A percentile compares a stretch with the other conserved stretches of the same genome.
These are phyloP conservation scores for Bilobella aurantiaca DNA, from an alignment of 1,140 invertebrate species.

Conservation along the genomic window DNA sequence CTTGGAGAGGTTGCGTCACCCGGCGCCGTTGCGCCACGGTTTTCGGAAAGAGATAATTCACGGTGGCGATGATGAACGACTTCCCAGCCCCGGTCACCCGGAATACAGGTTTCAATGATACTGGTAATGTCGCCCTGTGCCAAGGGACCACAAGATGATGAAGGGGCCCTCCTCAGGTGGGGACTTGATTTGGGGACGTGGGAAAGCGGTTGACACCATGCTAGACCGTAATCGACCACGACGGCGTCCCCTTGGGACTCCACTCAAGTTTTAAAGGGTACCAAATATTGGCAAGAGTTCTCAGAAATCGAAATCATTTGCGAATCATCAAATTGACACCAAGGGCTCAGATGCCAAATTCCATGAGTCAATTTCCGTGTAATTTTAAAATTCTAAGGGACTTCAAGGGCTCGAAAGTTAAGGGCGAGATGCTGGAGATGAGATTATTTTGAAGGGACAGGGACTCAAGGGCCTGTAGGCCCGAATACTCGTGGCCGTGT, in stretches of 20 bases:
- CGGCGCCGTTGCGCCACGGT: neutral
- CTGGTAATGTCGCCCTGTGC: neutral
- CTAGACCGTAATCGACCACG: slow-evolving; percentile 60
- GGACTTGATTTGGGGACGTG: neutral
- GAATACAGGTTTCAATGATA: slow-evolving; percentile 16
- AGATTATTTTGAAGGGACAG: slow-evolving; percentile 79
- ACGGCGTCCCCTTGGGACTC: slow-evolving; percentile 66
- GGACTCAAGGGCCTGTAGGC: slow-evolving; percentile 64
- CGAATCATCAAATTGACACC: slow-evolving; percentile 57
- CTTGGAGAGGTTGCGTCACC: neutral
- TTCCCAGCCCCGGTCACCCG: neutral
- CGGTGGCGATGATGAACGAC: slow-evolving; percentile 5
- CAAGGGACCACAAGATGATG: neutral
- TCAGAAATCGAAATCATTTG: slow-evolving; percentile 60
- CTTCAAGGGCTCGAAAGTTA: slow-evolving; percentile 61
- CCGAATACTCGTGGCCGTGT: slow-evolving; percentile 79
- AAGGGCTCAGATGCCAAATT: slow-evolving; percentile 73
- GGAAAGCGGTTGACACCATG: slow-evolving; percentile 57
- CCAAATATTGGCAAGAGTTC: slow-evolving; percentile 79
- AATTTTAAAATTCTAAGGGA: slow-evolving; percentile 68
- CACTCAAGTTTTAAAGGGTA: slow-evolving; percentile 71
- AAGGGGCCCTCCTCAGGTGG: neutral
- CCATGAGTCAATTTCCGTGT: slow-evolving; percentile 69
- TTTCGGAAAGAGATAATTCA: too few relatives aligned
- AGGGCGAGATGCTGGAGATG: slow-evolving; percentile 64